A percentile compares a stretch with the other conserved stretches of the same genome.
These are phyloP conservation scores for Trichoplusia ni DNA, from an alignment of 1,140 invertebrate species.

Conservation along the genomic window DNA sequence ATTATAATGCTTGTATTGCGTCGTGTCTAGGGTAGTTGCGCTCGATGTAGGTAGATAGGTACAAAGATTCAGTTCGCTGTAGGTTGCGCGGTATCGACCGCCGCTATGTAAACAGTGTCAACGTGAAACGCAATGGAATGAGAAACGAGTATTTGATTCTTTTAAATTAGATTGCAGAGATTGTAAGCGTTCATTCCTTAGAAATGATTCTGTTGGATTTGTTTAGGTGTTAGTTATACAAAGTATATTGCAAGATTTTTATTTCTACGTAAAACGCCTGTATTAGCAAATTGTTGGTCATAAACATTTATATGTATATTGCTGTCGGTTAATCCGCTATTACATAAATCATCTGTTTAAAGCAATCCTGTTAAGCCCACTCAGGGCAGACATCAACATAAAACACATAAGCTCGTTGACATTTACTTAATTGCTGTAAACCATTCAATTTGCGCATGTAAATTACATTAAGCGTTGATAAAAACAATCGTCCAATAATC, in stretches of 20 bases:
- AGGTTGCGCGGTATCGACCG: background rate
- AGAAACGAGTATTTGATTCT: constrained; percentile 1
- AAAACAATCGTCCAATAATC: constrained; percentile 25
- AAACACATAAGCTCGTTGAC: background rate
- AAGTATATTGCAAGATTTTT: too few species aligned
- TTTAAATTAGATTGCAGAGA: constrained; percentile 18
- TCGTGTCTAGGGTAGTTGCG: background rate
- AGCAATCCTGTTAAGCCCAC: too few species aligned
- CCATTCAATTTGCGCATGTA: constrained; percentile 4
- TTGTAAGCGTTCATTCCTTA: too few species aligned
- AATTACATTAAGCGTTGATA: background rate
- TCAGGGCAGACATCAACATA: too few species aligned
- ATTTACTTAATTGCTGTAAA: constrained; percentile 8
- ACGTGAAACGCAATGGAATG: constrained; percentile 25
- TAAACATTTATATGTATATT: too few species aligned
- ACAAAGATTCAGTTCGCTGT: background rate
- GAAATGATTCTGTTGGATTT: too few species aligned
- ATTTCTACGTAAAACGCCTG: too few species aligned
- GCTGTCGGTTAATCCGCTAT: background rate
- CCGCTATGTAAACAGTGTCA: constrained; percentile 10
- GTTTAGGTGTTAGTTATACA: too few species aligned
- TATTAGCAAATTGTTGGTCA: too few species aligned
- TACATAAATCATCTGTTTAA: background rate
- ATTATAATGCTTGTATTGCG: constrained; percentile 1
- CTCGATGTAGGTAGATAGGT: background rate